phyloP scores from a whole-genome alignment of 2,888 invertebrate genomes.

The Drosophila emarginata region DNA sequence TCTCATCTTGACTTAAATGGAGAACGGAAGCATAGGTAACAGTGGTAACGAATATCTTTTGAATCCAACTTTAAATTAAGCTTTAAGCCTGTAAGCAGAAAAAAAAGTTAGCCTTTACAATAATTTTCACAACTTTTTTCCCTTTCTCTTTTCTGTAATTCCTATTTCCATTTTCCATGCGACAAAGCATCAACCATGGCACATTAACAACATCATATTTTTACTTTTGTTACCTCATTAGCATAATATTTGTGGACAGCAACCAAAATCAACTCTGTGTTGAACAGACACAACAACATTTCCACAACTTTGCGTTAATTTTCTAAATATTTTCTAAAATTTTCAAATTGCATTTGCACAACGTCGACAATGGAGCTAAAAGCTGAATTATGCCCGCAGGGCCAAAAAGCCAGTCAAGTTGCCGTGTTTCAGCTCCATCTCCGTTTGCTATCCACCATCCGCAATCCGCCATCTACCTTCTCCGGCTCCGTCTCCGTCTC shows the following conservation, averaged over 20 bases:
- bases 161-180: conserved; percentile 18
- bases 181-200: background rate
- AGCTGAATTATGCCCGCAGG: conserved; percentile 40
- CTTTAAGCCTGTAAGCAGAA: too few species aligned
- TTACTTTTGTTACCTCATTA: conserved; percentile 33
- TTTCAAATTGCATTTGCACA: conserved; percentile 62
- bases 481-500: background rate
- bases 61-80: background rate
- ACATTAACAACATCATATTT: conserved; percentile 3
- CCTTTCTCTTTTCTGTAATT: background rate
- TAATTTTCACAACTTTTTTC: background rate
- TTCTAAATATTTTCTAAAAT: conserved; percentile 75
- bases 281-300: conserved; percentile 60
- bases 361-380: conserved; percentile 6
- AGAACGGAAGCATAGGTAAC: too few species aligned
- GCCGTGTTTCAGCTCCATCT: conserved; percentile 50
- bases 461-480: background rate
- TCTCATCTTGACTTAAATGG: too few species aligned
- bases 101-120: background rate
- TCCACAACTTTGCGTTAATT: conserved; percentile 77
- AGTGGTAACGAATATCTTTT: background rate
- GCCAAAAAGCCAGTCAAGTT: conserved; percentile 50
- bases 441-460: background rate
- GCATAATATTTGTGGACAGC: conserved; percentile 64
- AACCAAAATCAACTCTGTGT: conserved; percentile 43